Evolutionary conservation across 2,888 invertebrate genomes (phyloP).

Genomic region (Barypeithes pellucidus): DNA sequence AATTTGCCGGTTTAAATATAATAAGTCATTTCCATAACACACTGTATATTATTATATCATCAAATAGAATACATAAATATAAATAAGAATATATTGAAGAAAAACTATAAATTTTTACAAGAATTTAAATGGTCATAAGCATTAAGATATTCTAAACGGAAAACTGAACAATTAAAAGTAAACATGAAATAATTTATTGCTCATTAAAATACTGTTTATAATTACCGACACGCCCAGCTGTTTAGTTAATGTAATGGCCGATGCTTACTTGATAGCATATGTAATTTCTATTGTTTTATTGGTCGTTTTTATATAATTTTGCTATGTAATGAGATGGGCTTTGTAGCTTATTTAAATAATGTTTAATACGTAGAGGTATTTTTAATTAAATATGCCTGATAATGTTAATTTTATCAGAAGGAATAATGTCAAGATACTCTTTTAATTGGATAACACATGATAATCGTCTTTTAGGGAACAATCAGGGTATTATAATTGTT

Average conservation of each 20-base stretch:
- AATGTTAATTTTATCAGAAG: too few species aligned
- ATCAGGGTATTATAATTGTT: too few species aligned
- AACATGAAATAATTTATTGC: conserved; percentile 37
- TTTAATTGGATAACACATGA: too few species aligned
- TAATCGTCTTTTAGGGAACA: too few species aligned
- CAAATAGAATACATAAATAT: too few species aligned
- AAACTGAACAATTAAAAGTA: conserved; percentile 34
- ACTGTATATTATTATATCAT: too few species aligned
- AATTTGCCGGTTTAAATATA: too few species aligned
- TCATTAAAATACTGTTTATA: conserved; percentile 35
- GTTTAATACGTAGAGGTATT: not conserved
- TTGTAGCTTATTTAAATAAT: conserved; percentile 3
- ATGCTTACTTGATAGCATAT: conserved; percentile 27
- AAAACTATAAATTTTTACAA: not conserved
- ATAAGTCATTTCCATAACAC: too few species aligned
- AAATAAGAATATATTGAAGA: not conserved
- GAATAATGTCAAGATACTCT: too few species aligned
- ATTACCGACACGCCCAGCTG: conserved; percentile 32
- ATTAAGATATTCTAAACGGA: conserved; percentile 1
- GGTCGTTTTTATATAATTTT: conserved; percentile 30
- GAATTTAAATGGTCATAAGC: not conserved
- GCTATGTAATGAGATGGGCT: conserved; percentile 13
- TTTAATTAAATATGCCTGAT: too few species aligned
- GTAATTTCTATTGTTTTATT: conserved; percentile 31
- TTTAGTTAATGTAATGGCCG: conserved; percentile 34